A percentile compares a stretch with the other conserved stretches of the same genome.
phyloP scores from a whole-genome alignment of 2,888 invertebrate species.

The Dryobota labecula region DNA sequence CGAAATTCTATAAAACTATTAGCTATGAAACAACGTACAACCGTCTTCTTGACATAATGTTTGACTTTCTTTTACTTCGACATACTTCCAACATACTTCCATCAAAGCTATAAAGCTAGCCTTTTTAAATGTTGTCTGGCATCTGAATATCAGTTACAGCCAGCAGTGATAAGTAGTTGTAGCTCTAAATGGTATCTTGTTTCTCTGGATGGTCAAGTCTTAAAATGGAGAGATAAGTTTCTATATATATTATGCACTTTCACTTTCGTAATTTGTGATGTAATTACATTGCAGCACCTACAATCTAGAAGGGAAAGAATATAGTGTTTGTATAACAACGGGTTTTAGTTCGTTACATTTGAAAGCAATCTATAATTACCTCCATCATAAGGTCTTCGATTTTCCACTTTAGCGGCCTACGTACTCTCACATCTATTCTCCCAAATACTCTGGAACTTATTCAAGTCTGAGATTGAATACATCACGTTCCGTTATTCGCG shows the following conservation, averaged over 20 bases:
- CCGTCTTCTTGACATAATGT: not conserved
- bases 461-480: conserved; percentile 27
- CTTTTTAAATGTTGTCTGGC: not conserved
- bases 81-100: not conserved
- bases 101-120: not conserved
- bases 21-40: too few relatives aligned
- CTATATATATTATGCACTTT: conserved; percentile 27
- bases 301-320: not conserved
- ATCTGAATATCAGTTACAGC: not conserved
- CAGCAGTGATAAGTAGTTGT: not conserved
- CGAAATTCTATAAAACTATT: too few relatives aligned
- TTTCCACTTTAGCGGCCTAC: not conserved
- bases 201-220: not conserved
- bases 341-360: not conserved
- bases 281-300: not conserved
- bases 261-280: conserved; percentile 5
- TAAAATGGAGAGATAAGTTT: conserved; percentile 8
- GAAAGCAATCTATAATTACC: not conserved
- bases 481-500: conserved; percentile 1
- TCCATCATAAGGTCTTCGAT: conserved; percentile 9
- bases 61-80: not conserved
- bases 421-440: not conserved
- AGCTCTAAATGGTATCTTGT: conserved; percentile 25
- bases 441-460: conserved; percentile 17
- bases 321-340: not conserved